Evolutionary conservation across 2,797 vertebrate species (phyloP).

Genomic region (Leptodactylus fallax): DNA sequence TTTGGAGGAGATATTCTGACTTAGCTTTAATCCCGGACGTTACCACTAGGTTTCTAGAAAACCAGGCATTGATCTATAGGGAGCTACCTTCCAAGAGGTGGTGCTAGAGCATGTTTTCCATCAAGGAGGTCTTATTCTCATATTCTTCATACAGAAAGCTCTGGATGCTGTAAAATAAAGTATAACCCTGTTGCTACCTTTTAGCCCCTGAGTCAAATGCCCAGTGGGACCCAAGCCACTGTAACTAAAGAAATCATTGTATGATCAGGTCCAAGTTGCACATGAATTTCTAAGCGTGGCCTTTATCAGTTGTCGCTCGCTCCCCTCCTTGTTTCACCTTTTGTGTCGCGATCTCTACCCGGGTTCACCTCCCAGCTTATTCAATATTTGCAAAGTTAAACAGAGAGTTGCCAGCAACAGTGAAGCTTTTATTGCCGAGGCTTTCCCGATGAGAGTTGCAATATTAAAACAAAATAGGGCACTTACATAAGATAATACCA

Average conservation of each 20-base stretch:
- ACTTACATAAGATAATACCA: conserved; percentile 64
- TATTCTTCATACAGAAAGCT: too few species aligned
- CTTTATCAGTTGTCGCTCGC: neutral
- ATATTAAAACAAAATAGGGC: conserved; percentile 19
- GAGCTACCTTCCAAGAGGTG: too few species aligned
- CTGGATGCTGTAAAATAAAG: neutral
- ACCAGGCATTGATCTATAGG: too few species aligned
- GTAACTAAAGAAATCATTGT: neutral
- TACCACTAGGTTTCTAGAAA: too few species aligned
- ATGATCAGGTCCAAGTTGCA: neutral
- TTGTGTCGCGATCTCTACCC: neutral
- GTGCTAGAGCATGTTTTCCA: too few species aligned
- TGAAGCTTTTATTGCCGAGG: neutral
- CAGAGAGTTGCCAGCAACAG: neutral
- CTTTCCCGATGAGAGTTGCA: neutral
- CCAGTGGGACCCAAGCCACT: neutral
- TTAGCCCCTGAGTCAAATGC: neutral
- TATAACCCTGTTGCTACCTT: too few species aligned
- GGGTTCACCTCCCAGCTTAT: neutral
- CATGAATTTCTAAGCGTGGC: neutral
- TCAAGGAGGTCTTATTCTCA: too few species aligned
- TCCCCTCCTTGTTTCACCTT: neutral
- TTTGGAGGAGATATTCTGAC: too few species aligned
- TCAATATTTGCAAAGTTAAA: conserved; percentile 26
- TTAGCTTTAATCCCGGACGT: too few species aligned